Base-by-base conservation (phyloP, 2,113 vertebrate genomes). In the Myrmecophaga tridactyla region DNA sequence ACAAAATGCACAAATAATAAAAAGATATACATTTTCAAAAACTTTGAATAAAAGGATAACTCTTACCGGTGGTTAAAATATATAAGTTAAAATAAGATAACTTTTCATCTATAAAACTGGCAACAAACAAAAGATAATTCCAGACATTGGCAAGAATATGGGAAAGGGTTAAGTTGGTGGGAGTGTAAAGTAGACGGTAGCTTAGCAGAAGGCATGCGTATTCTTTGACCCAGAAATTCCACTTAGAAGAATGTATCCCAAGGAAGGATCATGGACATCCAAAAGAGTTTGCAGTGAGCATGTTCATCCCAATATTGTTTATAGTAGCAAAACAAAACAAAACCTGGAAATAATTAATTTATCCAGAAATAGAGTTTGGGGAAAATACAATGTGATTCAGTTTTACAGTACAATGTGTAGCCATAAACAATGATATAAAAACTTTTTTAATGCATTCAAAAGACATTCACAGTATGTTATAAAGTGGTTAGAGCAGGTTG, bases 41-140 rank as follows among this genome's bases (percentile, higher is more conserved):
- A n/a, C 48, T 70, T 63, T 62, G 43, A 21, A 15, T 6, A 1
- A 78, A 60, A 86, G 72, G 39, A 41, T 65, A 72, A 89, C 72
- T 94, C 10, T 92, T 87, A 83, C 20, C 84, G 56, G 13, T 62
- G 29, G 60, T 58, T 43, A 92, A n/a, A 88, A 89, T n/a, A 90
- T 51, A 65, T 36, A 72, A 86, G 56, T 92, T 84, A 62, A 88
- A 86, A 62, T 65, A 39, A 69, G 29, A 8, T 65, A 82, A 77
- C 11, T 89, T 73, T 84, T 87, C 63, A 89, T 60, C 69, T 92
- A 21, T 94, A 72, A 94, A 95, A 93, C 67, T 85, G n/a, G 83
- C 23, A 70, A 36, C 51, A 48, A 56, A 90, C 36, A 94, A 62
- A 93, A 72, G 69, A 72, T 72, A 41, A 72, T 72, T 72, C 20